Base-by-base conservation (phyloP, 2,113 vertebrate species). In the Parus major region DNA sequence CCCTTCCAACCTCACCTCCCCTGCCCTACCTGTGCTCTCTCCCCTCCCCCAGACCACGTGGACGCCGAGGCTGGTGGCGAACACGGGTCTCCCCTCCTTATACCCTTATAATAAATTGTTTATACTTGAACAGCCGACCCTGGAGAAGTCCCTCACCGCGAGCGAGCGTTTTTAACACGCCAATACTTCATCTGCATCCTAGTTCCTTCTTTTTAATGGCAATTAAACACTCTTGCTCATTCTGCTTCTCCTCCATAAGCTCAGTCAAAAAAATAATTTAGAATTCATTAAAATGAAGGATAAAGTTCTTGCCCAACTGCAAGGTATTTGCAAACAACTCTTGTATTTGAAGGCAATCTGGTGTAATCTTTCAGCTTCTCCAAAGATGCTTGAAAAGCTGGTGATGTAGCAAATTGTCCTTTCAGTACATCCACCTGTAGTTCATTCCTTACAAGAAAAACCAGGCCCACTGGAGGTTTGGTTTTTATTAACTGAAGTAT, bases 401-500 rank as follows among this genome's bases (percentile, higher is more conserved):
- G 15, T 31, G 12, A 10, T 20, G 35, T 9, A 22, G 28, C 31
- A 10, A 33, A 27, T 3, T 35, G 25, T 19, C 41, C 49, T 36
- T 44, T 44, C 46, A 76, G 55, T 41, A 49, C 22, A 22, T 14
- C 55, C n/a, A 27, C 13, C 7, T 53, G 49, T 28, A 44, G 36
- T 29, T 81, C 3, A 21, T 35, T 65, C 79, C 56, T 46, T 31
- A 39, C 46, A 86, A 35, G 25, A 25, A 36, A 39, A 49, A 9
- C 2, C 2, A 39, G 42, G 17, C n/a, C 28, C 1, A 0, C 7
- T 12, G 24, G 12, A 14, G 66, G 42, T 25, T 82, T 35, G 44
- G 69, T 7, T 60, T 60, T n/a, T n/a, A 36, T 3, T 28, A 7
- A 4, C 53, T 44, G 52, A 2, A 49, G 47, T 11, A 5, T 0